These are phyloP conservation scores for Noctua pronuba DNA, from an alignment of 2,888 invertebrate species.

Conservation along the genomic window DNA sequence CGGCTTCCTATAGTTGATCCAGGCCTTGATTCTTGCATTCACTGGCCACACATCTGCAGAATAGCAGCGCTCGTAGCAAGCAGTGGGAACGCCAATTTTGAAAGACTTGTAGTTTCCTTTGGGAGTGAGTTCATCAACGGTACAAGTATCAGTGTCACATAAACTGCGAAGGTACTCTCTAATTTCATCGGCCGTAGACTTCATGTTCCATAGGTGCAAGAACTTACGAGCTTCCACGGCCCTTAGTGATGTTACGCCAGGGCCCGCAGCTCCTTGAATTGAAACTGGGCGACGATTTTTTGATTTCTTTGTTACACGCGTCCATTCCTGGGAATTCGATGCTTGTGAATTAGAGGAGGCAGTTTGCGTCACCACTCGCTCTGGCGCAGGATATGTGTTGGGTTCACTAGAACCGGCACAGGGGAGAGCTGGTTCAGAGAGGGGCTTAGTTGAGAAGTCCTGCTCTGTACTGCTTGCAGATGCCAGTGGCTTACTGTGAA, in stretches of 20 bases:
- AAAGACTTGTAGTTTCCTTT: constrained; percentile 14
- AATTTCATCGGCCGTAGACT: constrained; percentile 16
- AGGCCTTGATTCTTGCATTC: not conserved
- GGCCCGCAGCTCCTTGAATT: constrained; percentile 19
- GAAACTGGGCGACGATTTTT: constrained; percentile 9
- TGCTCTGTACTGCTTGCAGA: not conserved
- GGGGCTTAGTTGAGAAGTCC: too few species aligned
- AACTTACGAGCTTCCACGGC: constrained; percentile 8
- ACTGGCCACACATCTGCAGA: constrained; percentile 12
- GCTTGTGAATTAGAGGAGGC: not conserved
- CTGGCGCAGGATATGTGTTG: not conserved
- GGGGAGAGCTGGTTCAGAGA: too few species aligned
- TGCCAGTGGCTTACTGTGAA: not conserved
- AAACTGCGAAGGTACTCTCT: not conserved
- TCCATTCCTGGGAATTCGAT: not conserved
- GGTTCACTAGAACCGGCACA: not conserved
- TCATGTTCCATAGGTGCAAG: constrained; percentile 13
- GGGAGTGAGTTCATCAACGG: constrained; percentile 11
- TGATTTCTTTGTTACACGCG: not conserved
- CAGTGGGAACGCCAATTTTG: constrained; percentile 9
- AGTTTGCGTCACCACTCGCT: not conserved
- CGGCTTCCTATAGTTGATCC: not conserved
- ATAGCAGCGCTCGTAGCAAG: constrained; percentile 6
- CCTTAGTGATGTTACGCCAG: constrained; percentile 5
- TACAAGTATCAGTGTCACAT: constrained; percentile 2